Base-by-base conservation (phyloP, 2,888 invertebrate genomes). In the Rhingia campestris region DNA sequence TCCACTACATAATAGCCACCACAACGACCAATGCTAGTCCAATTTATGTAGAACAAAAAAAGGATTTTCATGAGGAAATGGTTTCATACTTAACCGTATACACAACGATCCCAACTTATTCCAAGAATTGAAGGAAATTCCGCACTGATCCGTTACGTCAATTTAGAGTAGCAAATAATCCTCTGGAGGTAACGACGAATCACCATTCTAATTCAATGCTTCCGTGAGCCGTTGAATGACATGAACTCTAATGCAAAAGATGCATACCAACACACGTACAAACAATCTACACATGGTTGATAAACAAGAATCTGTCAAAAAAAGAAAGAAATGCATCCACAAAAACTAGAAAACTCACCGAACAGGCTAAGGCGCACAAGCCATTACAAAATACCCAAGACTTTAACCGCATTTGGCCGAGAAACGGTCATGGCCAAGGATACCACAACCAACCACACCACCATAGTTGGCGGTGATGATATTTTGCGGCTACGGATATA, bases 381-480 rank as follows among this genome's bases (percentile, higher is more conserved):
- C 69, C 73, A 79, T 74, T 82, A 79, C 82, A 82, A 82, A 82
- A 79, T 82, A 47, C 74, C 58, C 33, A 73, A 67, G 80, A 80
- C 74, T 80, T 70, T 80, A 84, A 84, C 84, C 84, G 80, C 84
- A 75, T 84, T 75, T 84, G 80, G 80, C 80, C 84, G 84, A 84
- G 84, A 84, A 84, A 84, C 66, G 84, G 80, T 80, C 84, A 84
- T 84, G 80, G 84, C 84, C 84, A 84, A 84, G 84, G 84, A 84
- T 84, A 80, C 63, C 43, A 51, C 51, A 39, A n/a, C n/a, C 41
- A 59, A 32, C 5, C 59, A 74, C 53, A 43, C 64, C 54, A 72
- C n/a, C 73, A 53, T 45, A 47, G 53, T 51, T 22, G n/a, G 22
- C 9, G 53, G 37, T 49, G 70, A 59, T 32, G 49, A 35, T 75